These are phyloP conservation scores for Aphelocoma californica DNA, from an alignment of 2,797 vertebrate species.

Conservation along the genomic window DNA sequence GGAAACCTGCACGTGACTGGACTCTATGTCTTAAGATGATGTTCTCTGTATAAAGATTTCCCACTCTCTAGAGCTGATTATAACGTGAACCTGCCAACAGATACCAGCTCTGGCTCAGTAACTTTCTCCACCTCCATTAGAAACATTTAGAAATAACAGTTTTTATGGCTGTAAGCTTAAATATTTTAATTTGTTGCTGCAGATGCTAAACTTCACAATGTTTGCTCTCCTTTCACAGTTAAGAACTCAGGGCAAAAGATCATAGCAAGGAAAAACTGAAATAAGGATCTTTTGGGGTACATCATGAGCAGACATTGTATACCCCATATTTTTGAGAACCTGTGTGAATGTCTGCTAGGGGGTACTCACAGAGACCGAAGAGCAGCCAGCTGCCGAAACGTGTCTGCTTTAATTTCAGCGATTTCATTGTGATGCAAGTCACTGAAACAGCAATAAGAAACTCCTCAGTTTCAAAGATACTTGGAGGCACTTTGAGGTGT, in stretches of 20 bases:
- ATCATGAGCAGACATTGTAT: background rate
- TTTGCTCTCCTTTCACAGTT: conserved; percentile 38
- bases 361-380: conserved; percentile 88
- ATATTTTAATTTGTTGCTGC: conserved; percentile 38
- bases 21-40: background rate
- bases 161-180: background rate
- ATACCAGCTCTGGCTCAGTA: background rate
- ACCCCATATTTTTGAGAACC: background rate
- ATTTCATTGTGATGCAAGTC: conserved; percentile 91
- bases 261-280: background rate
- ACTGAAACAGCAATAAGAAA: conserved; percentile 75
- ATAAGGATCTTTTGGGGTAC: background rate
- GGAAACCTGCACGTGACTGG: background rate
- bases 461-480: conserved; percentile 40
- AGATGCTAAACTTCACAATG: background rate
- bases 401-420: conserved; percentile 81
- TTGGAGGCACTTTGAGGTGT: background rate
- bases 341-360: background rate
- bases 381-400: conserved; percentile 84
- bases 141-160: background rate
- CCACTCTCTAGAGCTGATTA: background rate
- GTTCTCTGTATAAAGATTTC: background rate
- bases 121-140: background rate
- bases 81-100: background rate
- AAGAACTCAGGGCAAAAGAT: background rate